Evolutionary conservation across 2,797 vertebrate genomes (phyloP).

Genomic region (Ispidina picta): DNA sequence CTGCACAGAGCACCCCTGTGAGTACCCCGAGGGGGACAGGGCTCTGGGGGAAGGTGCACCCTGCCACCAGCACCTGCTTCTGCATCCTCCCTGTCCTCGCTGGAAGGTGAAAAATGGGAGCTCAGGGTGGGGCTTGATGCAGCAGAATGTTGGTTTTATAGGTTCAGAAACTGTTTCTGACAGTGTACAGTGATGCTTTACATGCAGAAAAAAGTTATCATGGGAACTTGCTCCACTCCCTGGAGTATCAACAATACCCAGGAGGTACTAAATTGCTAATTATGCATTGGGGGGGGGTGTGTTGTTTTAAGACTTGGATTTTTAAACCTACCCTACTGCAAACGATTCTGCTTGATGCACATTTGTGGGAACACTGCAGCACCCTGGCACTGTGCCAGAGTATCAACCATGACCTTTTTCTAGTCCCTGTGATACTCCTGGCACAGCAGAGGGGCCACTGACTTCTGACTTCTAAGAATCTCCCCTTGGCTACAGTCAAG

Average conservation of each 20-base stretch:
- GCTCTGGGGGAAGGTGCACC: not conserved
- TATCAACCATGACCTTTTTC: slow-evolving; percentile 15
- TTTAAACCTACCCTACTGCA: slow-evolving; percentile 48
- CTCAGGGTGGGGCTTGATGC: not conserved
- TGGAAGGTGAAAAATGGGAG: not conserved
- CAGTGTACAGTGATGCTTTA: not conserved
- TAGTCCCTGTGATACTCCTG: slow-evolving; percentile 37
- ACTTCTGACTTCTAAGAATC: slow-evolving; percentile 11
- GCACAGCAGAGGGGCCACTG: not conserved
- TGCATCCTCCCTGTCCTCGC: accelerated
- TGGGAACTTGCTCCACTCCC: not conserved
- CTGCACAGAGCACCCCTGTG: accelerated
- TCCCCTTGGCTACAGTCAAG: not conserved
- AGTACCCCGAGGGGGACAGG: accelerated
- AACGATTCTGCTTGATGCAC: slow-evolving; percentile 33
- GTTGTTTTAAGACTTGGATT: not conserved
- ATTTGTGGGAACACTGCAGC: slow-evolving; percentile 14
- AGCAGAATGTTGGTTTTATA: not conserved
- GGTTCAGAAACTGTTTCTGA: not conserved
- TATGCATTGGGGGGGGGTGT: not conserved
- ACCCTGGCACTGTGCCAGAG: slow-evolving; percentile 30
- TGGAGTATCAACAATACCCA: not conserved
- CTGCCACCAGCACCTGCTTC: not conserved
- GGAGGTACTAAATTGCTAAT: not conserved
- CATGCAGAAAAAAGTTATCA: not conserved